Conservation (phyloP, 2,888 invertebrate genomes). For the Macaria liturata region DNA sequence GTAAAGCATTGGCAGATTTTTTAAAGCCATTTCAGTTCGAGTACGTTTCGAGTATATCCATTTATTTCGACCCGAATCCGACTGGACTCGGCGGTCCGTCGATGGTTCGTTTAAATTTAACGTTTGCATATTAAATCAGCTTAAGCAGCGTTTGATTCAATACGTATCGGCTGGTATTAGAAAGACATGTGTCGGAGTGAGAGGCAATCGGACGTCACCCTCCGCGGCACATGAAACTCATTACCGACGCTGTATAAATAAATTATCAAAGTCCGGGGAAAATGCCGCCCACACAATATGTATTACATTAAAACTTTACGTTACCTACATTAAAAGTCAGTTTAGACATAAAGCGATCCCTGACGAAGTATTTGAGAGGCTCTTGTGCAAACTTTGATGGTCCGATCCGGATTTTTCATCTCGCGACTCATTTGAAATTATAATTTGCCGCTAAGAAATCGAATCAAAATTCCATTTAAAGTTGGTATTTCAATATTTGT, state of each 20-base stretch:
- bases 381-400: constrained; percentile 67
- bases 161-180: background rate
- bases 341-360: constrained; percentile 64
- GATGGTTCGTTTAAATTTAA: no score
- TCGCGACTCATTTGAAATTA: constrained; percentile 79
- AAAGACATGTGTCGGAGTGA: background rate
- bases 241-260: constrained; percentile 32
- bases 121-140: no score
- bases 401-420: constrained; percentile 80
- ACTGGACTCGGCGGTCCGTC: background rate
- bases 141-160: background rate
- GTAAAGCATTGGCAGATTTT: constrained; percentile 14
- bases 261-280: constrained; percentile 37
- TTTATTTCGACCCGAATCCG: constrained; percentile 18
- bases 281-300: constrained; percentile 49
- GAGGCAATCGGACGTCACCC: constrained; percentile 20
- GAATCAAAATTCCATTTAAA: constrained; percentile 82
- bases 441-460: constrained; percentile 74
- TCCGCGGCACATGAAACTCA: constrained; percentile 32
- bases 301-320: constrained; percentile 59
- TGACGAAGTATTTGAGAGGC: constrained; percentile 41
- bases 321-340: constrained; percentile 72
- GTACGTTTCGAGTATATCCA: constrained; percentile 1
- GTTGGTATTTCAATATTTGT: constrained; percentile 77
- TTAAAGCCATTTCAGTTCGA: constrained; percentile 10